phyloP scores from a whole-genome alignment of 2,888 invertebrate species.

The Luperina testacea region DNA sequence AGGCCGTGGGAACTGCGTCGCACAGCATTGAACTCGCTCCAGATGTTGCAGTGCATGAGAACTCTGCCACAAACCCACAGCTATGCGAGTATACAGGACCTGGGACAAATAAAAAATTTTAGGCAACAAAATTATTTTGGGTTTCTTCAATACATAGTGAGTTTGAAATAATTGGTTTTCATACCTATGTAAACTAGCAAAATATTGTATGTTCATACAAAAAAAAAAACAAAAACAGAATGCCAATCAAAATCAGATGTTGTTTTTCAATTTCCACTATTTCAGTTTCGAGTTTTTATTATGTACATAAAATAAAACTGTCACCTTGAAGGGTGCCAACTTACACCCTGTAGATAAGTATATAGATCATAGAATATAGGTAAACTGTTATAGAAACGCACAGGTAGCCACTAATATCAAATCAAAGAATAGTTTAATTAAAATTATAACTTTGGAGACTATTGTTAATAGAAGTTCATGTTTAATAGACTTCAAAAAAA shows the following conservation, averaged over 20 bases:
- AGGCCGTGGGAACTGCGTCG: conserved; percentile 79
- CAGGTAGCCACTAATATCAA: too few species aligned
- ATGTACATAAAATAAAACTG: background rate
- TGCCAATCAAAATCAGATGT: background rate
- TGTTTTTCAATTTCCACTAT: background rate
- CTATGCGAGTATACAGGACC: conserved; percentile 95
- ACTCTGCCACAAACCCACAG: conserved; percentile 95
- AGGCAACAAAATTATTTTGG: background rate
- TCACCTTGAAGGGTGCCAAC: background rate
- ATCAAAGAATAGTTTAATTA: too few species aligned
- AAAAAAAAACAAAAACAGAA: background rate
- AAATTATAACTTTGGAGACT: too few species aligned
- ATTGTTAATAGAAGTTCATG: too few species aligned
- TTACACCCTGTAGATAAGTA: background rate
- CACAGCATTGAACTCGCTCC: conserved; percentile 84
- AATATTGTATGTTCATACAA: background rate
- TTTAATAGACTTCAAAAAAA: too few species aligned
- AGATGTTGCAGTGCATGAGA: conserved; percentile 91
- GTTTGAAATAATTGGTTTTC: background rate
- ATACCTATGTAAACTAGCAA: background rate
- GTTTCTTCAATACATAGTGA: background rate
- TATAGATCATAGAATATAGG: background rate
- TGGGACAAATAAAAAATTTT: conserved; percentile 69
- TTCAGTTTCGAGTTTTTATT: background rate
- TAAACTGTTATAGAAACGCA: too few species aligned